A percentile compares a stretch with the other conserved stretches of the same genome.
phyloP scores from a whole-genome alignment of 2,888 invertebrate species.

The Phorcus lineatus region DNA sequence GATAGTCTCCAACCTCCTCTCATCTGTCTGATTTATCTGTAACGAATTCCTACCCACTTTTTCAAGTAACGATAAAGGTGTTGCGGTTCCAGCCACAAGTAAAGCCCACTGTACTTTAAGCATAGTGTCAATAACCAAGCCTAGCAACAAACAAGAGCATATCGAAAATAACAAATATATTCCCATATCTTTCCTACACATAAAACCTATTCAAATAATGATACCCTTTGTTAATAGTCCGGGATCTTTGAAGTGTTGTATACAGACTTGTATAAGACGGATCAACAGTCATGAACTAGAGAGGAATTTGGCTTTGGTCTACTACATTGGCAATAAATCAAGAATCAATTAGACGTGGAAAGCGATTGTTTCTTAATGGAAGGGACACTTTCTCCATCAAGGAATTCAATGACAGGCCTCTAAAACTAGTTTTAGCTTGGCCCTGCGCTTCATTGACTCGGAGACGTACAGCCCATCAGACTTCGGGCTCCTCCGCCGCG shows the following conservation, averaged over 20 bases:
- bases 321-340: neutral
- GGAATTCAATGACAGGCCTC: neutral
- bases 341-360: neutral
- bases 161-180: neutral
- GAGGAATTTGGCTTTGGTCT: no score
- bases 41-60: no score
- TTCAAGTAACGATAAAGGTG: neutral
- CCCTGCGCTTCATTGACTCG: neutral
- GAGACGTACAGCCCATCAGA: neutral
- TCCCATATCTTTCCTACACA: neutral
- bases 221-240: neutral
- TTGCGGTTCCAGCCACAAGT: neutral
- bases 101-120: neutral
- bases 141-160: neutral
- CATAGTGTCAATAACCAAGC: neutral
- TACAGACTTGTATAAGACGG: no score
- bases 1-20: no score
- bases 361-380: neutral
- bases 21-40: no score
- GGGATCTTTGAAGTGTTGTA: neutral
- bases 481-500: neutral
- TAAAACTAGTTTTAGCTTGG: neutral
- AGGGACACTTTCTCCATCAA: neutral
- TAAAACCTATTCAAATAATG: constrained; percentile 3
- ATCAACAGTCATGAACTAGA: no score